Evolutionary conservation across 2,888 invertebrate genomes (phyloP), one percentile per base, ranked within the genome.

Genomic region (Argyresthia goedartella): DNA sequence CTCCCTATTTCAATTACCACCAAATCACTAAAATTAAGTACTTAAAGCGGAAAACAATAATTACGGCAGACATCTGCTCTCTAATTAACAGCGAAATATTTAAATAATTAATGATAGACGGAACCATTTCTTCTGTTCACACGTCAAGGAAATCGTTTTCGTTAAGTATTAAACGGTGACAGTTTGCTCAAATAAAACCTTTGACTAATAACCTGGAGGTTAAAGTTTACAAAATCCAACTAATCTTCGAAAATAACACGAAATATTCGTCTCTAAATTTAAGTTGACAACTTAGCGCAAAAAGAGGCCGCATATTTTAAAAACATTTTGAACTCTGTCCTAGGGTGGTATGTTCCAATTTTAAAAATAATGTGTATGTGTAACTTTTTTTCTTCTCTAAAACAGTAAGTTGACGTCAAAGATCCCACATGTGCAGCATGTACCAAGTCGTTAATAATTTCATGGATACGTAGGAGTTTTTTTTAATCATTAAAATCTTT

Each of bases 341-440:
- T 9, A 39, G 50, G 53, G 16, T 1, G 44, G 52, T 60, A 54
- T 14, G 14, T n/a, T 14, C 1, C 8, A 45, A 14, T 16, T 45
- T 16, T 45, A 4, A 1, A 25, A 25, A 4, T 25, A 14, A 13
- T 41, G n/a, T 11, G 1, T 10, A 4, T 11, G 1, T 10, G 1
- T 35, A 49, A 8, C 44, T 52, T 39, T 49, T 55, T 60, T 60
- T 61, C 61, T 63, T 55, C 62, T 66, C 61, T 57, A 59, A 54
- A 60, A 62, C 56, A 25, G 25, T 25, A 25, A 58, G 66, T 73
- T 70, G 69, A 75, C 63, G 61, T 69, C 55, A 64, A 60, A 68
- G 74, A 75, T 73, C 73, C 64, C 79, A 80, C 77, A 73, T 81
- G 81, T 76, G 68, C 68, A 61, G 69, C 65, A 67, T 69, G 69